These are phyloP conservation scores for Trichechus manatus DNA, from an alignment of 2,113 vertebrate genomes.

Conservation along the genomic window DNA sequence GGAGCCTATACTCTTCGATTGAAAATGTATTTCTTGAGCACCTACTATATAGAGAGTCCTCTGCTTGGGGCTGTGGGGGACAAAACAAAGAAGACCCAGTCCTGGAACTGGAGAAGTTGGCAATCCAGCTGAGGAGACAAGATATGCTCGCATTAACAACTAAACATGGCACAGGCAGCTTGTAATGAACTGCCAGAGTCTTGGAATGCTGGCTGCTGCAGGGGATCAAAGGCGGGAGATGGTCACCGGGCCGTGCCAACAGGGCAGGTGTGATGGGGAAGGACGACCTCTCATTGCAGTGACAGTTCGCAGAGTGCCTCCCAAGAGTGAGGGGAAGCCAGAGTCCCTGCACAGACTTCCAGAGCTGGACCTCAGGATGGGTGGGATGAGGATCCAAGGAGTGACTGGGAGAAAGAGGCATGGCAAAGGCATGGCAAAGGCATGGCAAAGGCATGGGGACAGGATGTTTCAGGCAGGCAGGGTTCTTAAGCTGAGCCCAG, in stretches of 20 bases:
- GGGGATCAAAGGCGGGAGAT: neutral
- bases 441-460: neutral
- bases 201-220: neutral
- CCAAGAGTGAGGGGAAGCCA: neutral
- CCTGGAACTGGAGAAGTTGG: neutral
- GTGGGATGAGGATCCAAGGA: neutral
- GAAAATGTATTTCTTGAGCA: slow-evolving; percentile 29
- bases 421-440: neutral
- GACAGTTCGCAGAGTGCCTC: neutral
- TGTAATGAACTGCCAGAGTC: neutral
- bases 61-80: neutral
- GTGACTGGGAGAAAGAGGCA: neutral
- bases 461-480: neutral
- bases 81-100: neutral
- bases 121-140: neutral
- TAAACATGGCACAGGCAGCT: accelerated
- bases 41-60: neutral
- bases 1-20: neutral
- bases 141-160: neutral
- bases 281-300: neutral
- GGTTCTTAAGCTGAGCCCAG: neutral
- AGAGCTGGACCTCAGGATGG: neutral
- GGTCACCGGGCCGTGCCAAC: neutral
- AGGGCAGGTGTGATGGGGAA: neutral
- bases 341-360: neutral